A percentile compares a stretch with the other conserved stretches of the same genome.
Conservation (phyloP, 2,888 invertebrate species). For the Flabesymbios commensalis region DNA sequence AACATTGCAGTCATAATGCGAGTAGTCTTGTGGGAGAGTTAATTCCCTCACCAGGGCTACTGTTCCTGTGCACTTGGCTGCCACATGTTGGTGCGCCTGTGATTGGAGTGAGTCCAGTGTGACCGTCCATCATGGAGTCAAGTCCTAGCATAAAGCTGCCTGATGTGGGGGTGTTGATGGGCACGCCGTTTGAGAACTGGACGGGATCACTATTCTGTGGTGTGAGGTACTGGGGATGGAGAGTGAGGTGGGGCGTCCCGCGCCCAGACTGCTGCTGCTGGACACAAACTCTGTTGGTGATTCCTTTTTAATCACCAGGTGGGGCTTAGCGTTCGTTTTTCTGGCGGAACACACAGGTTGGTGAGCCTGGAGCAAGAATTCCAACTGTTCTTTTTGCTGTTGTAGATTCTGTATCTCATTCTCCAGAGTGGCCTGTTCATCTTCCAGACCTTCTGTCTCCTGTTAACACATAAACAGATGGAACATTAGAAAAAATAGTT, state of each 20-base stretch:
- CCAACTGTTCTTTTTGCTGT: conserved; percentile 76
- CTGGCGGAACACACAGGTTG: conserved; percentile 68
- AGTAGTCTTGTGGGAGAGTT: conserved; percentile 66
- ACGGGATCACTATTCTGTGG: neutral
- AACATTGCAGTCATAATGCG: conserved; percentile 16
- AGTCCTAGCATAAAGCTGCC: conserved; percentile 34
- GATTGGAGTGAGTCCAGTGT: conserved; percentile 83
- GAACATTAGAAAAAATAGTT: no score
- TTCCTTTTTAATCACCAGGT: neutral
- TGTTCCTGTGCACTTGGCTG: conserved; percentile 76
- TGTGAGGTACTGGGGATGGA: conserved; percentile 8
- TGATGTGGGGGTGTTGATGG: conserved; percentile 56
- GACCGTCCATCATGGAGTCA: conserved; percentile 90
- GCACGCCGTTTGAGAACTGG: conserved; percentile 40
- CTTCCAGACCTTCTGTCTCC: conserved; percentile 66
- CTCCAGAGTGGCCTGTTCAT: conserved; percentile 78
- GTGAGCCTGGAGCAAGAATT: conserved; percentile 80
- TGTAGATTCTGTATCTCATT: conserved; percentile 79
- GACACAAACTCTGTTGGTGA: conserved; percentile 35
- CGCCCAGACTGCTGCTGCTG: conserved; percentile 33
- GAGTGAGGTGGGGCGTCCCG: conserved; percentile 61
- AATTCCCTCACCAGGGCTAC: conserved; percentile 72
- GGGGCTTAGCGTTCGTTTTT: conserved; percentile 50
- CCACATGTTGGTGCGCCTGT: conserved; percentile 66
- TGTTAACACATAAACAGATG: conserved; percentile 29